Conservation (phyloP, 2,888 invertebrate genomes). For the Palloptera scutellata region DNA sequence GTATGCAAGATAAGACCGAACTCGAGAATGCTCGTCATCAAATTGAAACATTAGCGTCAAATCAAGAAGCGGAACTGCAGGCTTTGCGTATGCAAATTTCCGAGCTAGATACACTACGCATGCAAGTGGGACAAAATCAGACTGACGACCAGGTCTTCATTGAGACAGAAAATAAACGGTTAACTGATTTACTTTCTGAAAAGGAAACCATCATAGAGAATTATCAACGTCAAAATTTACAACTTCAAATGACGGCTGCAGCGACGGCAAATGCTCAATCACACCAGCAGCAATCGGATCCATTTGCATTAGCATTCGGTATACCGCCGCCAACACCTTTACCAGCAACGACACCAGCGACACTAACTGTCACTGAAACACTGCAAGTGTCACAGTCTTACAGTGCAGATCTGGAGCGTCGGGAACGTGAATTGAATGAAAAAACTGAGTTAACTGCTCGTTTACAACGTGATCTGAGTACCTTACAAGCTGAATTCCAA, state of each 20-base stretch:
- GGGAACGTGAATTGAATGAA: constrained; percentile 39
- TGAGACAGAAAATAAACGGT: constrained; percentile 68
- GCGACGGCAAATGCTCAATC: constrained; percentile 32
- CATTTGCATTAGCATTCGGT: constrained; percentile 38
- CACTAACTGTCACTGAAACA: constrained; percentile 7
- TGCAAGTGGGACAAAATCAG: constrained; percentile 63
- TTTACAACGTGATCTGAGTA: constrained; percentile 39
- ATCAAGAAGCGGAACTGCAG: constrained; percentile 61
- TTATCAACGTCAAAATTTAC: constrained; percentile 60
- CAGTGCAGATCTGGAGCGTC: constrained; percentile 32
- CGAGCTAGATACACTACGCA: constrained; percentile 59
- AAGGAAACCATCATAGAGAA: constrained; percentile 66
- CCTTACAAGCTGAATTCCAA: constrained; percentile 37
- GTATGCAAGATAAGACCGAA: constrained; percentile 64
- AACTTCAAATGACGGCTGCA: constrained; percentile 53
- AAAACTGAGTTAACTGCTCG: constrained; percentile 38
- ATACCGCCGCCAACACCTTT: constrained; percentile 29
- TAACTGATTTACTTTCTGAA: constrained; percentile 66
- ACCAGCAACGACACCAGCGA: constrained; percentile 27
- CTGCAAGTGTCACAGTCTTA: no score
- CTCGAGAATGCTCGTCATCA: constrained; percentile 61
- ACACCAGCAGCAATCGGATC: constrained; percentile 32
- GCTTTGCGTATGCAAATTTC: constrained; percentile 57
- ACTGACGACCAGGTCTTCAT: constrained; percentile 64
- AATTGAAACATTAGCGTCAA: constrained; percentile 58